Evolutionary conservation across 2,888 invertebrate genomes (phyloP).

Genomic region (Dorcus parallelipipedus): DNA sequence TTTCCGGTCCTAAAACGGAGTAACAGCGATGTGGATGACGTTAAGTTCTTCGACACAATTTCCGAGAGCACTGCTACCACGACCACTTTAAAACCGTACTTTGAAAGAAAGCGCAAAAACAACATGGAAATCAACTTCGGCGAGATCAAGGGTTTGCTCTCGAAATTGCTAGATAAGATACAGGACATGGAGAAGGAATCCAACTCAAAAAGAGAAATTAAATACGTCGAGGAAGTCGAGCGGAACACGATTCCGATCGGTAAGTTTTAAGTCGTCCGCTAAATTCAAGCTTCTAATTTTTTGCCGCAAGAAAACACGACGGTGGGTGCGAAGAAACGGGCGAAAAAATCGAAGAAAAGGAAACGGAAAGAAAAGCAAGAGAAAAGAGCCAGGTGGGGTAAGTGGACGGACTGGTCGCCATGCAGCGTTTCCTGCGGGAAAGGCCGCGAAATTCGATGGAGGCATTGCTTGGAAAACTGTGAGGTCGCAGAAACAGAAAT

Average conservation of each 20-base stretch:
- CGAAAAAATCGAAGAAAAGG: constrained; percentile 7
- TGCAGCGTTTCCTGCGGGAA: constrained; percentile 63
- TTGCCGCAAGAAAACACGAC: too few relatives aligned
- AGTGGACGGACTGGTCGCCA: constrained; percentile 61
- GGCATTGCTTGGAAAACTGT: constrained; percentile 51
- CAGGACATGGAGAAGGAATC: constrained; percentile 18
- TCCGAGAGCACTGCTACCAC: constrained; percentile 13
- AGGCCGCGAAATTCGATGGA: constrained; percentile 57
- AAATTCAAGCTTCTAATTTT: neutral
- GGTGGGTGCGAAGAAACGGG: neutral
- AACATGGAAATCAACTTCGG: constrained; percentile 17
- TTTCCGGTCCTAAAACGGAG: neutral
- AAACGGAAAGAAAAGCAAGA: constrained; percentile 2
- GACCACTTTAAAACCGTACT: neutral
- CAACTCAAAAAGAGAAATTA: constrained; percentile 1
- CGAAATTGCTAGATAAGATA: constrained; percentile 23
- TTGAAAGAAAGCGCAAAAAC: constrained; percentile 4
- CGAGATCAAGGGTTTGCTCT: constrained; percentile 23
- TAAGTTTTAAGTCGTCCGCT: neutral
- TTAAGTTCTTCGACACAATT: constrained; percentile 23
- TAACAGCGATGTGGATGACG: constrained; percentile 9
- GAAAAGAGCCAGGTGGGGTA: constrained; percentile 42
- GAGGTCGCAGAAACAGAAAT: constrained; percentile 50
- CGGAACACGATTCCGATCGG: neutral
- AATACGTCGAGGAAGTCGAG: neutral